phyloP scores from a whole-genome alignment of 2,797 vertebrate genomes.

The Hydrolagus colliei region DNA sequence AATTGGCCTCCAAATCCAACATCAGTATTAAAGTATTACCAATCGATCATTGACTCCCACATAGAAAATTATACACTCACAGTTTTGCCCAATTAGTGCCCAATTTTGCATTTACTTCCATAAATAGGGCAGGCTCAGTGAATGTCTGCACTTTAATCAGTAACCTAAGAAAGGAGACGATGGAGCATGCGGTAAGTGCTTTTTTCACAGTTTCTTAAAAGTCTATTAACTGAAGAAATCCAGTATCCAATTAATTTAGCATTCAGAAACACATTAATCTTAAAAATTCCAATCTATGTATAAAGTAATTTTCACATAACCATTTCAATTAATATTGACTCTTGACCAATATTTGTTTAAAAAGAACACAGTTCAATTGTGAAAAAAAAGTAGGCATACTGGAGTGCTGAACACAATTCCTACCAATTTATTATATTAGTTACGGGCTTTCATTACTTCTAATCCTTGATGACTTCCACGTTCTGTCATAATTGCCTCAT shows the following conservation, averaged over 20 bases:
- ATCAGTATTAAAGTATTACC: neutral
- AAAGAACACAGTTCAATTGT: neutral
- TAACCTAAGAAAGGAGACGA: neutral
- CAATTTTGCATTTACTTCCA: neutral
- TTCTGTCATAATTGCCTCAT: neutral
- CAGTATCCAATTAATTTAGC: neutral
- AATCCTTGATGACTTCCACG: neutral
- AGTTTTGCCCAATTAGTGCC: neutral
- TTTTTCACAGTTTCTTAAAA: constrained; percentile 19
- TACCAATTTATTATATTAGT: neutral
- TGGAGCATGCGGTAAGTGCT: neutral
- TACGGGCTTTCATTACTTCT: neutral
- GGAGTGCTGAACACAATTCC: neutral
- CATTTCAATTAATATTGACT: constrained; percentile 26
- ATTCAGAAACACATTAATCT: neutral
- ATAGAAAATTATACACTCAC: neutral
- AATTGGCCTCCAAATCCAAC: too few species aligned
- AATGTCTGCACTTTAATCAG: neutral
- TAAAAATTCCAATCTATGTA: constrained; percentile 4
- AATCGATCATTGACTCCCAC: too few species aligned
- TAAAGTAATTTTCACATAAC: constrained; percentile 10
- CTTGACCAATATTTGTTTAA: constrained; percentile 17
- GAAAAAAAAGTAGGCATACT: neutral
- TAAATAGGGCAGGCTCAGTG: neutral
- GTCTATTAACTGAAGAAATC: neutral